Evolutionary conservation across 2,113 vertebrate genomes (phyloP).

Genomic region (Falco punctatus): DNA sequence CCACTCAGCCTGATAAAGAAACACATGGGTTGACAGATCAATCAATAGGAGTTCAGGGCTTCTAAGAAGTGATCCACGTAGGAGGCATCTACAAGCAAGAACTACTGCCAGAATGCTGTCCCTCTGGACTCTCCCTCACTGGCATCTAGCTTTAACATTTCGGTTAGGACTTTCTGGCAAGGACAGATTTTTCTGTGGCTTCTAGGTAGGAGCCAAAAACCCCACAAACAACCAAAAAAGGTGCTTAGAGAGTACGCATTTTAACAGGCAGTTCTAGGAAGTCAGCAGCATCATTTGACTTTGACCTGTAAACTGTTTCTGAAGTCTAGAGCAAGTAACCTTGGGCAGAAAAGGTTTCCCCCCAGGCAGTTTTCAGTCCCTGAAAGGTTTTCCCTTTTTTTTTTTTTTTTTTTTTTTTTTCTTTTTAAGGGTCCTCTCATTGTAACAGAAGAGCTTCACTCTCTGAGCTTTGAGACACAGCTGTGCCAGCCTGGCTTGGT

Average conservation of each 20-base stretch:
- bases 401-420: background rate
- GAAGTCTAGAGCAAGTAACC: background rate
- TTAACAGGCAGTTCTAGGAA: background rate
- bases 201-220: background rate
- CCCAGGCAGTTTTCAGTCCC: background rate
- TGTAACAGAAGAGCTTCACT: slow-evolving; percentile 97
- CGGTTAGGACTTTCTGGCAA: background rate
- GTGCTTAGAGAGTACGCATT: background rate
- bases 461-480: slow-evolving; percentile 92
- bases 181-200: background rate
- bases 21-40: background rate
- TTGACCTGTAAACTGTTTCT: background rate
- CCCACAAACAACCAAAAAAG: background rate
- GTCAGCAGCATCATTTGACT: background rate
- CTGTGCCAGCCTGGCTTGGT: slow-evolving; percentile 87
- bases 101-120: background rate
- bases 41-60: background rate
- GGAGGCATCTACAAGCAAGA: background rate
- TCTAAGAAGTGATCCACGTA: background rate
- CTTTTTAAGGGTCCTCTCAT: slow-evolving; percentile 88
- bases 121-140: background rate
- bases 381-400: background rate
- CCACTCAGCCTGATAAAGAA: background rate
- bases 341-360: background rate
- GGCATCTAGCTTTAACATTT: background rate